These are phyloP conservation scores for Forpus xanthops DNA, from an alignment of 2,797 vertebrate genomes.

Conservation along the genomic window DNA sequence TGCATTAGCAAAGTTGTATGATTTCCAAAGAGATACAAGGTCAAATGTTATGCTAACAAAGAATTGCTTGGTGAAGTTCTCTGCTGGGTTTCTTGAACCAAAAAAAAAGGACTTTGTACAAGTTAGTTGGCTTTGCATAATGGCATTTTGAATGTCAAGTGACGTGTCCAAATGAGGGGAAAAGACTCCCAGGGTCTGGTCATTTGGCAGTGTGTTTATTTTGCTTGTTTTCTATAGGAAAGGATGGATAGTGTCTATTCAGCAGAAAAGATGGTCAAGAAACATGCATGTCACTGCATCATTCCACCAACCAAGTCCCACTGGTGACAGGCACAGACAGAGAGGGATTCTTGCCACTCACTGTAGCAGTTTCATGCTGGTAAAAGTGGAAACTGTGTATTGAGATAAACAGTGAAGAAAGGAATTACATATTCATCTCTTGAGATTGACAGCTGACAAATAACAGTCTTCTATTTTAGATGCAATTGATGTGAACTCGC, in stretches of 20 bases:
- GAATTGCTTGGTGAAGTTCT: slow-evolving; percentile 60
- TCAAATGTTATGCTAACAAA: slow-evolving; percentile 78
- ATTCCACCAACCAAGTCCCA: not conserved
- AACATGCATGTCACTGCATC: rapidly evolving
- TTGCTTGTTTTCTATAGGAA: not conserved
- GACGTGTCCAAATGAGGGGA: not conserved
- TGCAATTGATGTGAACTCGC: not conserved
- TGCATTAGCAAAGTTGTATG: slow-evolving; percentile 76
- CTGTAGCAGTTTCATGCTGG: not conserved
- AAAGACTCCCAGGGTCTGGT: not conserved
- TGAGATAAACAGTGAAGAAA: not conserved
- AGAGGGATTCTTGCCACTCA: not conserved
- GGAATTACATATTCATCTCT: not conserved
- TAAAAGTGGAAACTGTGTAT: not conserved
- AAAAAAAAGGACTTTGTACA: slow-evolving; percentile 28
- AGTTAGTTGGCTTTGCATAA: slow-evolving; percentile 47
- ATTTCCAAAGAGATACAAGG: slow-evolving; percentile 79
- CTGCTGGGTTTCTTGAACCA: slow-evolving; percentile 69
- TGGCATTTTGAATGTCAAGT: slow-evolving; percentile 55
- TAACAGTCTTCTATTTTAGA: not conserved
- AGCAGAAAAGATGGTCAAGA: not conserved
- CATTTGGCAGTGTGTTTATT: not conserved
- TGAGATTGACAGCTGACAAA: not conserved
- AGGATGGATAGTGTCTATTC: not conserved
- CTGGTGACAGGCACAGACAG: not conserved